Evolutionary conservation across 53 echinoderm and acorn worm genomes (phyloP), one percentile per base, ranked within the genome.

Genomic region (Paelopatides confundens): DNA sequence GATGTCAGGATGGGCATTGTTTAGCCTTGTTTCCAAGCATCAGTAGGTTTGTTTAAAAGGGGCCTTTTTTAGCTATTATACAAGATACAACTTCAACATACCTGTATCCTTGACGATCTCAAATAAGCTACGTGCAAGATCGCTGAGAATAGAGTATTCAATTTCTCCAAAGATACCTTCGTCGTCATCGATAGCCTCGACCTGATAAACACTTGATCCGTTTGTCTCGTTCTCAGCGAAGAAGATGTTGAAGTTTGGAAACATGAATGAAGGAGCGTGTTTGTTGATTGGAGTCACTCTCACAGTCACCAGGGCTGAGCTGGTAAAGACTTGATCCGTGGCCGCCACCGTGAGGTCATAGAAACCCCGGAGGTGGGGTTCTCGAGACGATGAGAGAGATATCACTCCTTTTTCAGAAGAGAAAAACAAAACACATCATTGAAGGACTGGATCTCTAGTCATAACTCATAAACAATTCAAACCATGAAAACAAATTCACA

Each of bases 321-420:
- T 98, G 74, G 98, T 95, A 48, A 98, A 98, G 90, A 98, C 98
- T n/a, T 67, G 90, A 69, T 98, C 98, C 0, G 98, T 95, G 31
- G 88, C 95, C 37, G 98, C 93, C 4, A 98, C 91, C 67, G 94
- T 95, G 77, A 98, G 94, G 66, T 88, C 66, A 82, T 98, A 92
- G 37, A 63, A 77, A 24, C 86, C 86, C n/a, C 69, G 63, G 2
- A 96, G 86, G 49, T 90, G 69, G 0, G 92, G 92, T 53, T 95
- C 87, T 23, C 92, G 95, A 51, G 95, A 87, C 65, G 88, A 77
- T 8, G 98, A 94, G 2, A 98, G 87, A 21, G 71, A 92, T 85
- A 98, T 94, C 15, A 95, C 91, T 69, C 98, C 97, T 97, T 10
- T 43, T 10, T 1, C 43, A 43, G 43, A 43, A 43, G 43, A 4